Evolutionary conservation across 2,888 invertebrate genomes (phyloP), one percentile per base, ranked within the genome.

Genomic region (Tethea ocularis): DNA sequence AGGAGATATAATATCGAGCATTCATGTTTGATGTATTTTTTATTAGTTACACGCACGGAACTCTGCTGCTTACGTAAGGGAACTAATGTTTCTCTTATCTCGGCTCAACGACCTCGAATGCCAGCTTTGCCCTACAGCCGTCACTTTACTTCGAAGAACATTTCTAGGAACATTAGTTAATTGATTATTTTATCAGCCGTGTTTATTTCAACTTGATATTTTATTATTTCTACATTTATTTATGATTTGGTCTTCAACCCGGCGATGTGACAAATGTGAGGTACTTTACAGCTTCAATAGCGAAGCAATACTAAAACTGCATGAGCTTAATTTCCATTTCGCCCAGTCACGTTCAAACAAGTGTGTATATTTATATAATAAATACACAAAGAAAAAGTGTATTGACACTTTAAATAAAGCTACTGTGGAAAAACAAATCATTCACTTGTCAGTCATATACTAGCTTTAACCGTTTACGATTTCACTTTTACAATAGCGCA

Each of bases 401-500:
- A 56, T 46, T 23, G 15, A 57, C 20, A 22, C 33, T 17, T 13
- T n/a, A 15, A 26, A 41, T 26, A 29, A 57, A 38, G 53, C 20
- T 20, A 46, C 26, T 38, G 57, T 54, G 58, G n/a, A 58, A 23
- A 54, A 61, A 58, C 56, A 58, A 51, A 55, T 56, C 56, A 51
- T 53, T 62, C 56, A 38, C 57, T 60, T 58, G 60, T 62, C 60
- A 58, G 60, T 62, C 60, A 58, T 53, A 58, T 53, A 56, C 52
- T 62, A 64, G 61, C 66, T 73, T 77, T 70, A 71, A 74, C 74
- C 70, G 73, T 78, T 79, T 69, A 71, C 74, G 77, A 75, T 84
- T 86, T 86, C 85, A 84, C 87, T 87, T 87, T 87, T 82, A 86
- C 80, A 82, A 82, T 77, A 71, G 75, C 66, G 54, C 68, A 68